phyloP scores from a whole-genome alignment of 2,113 vertebrate genomes.

The Sylvia atricapilla region DNA sequence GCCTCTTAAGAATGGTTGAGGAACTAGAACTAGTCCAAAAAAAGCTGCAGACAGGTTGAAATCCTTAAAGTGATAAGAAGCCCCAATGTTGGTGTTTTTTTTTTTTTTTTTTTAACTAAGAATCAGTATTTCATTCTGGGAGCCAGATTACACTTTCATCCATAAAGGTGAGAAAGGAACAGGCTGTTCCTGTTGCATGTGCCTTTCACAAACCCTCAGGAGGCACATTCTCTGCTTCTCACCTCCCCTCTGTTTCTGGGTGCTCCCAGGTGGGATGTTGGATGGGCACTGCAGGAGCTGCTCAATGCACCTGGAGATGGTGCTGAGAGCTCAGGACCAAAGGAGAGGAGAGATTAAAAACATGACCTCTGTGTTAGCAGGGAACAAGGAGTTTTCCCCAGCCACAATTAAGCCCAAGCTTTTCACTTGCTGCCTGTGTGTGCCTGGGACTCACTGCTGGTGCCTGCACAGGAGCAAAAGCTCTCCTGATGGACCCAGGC shows the following conservation, averaged over 20 bases:
- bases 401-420: background rate
- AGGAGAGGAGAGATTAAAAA: background rate
- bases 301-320: background rate
- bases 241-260: background rate
- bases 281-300: background rate
- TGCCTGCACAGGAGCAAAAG: background rate
- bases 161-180: background rate
- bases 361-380: background rate
- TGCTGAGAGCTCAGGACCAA: background rate
- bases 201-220: background rate
- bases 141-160: background rate
- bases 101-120: background rate
- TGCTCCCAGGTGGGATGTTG: background rate
- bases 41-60: background rate
- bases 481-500: background rate
- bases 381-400: background rate
- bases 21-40: background rate
- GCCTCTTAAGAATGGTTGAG: background rate
- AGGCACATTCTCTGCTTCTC: background rate
- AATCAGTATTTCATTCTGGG: background rate
- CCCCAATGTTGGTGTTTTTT: background rate
- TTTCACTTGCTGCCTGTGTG: background rate
- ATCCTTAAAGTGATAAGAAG: background rate
- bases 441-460: accelerated
- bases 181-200: background rate